Evolutionary conservation across 2,797 vertebrate genomes (phyloP).

Genomic region (Ceyx erithaca): DNA sequence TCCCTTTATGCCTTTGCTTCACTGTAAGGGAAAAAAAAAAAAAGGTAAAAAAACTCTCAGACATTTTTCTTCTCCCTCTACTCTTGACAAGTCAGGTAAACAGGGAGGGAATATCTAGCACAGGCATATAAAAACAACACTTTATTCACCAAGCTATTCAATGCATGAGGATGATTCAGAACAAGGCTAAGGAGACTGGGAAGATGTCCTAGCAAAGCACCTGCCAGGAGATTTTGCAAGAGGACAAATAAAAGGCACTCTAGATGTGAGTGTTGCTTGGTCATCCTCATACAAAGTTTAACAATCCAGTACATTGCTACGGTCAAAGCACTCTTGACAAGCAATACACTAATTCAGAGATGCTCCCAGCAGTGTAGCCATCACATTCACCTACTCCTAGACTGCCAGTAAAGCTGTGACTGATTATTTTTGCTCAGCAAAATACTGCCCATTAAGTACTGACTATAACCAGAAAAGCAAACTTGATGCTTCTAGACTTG

Average conservation of each 20-base stretch:
- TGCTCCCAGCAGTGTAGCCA: neutral
- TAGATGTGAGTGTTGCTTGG: neutral
- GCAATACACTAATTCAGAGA: neutral
- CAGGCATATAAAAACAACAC: neutral
- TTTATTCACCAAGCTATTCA: neutral
- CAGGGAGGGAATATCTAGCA: neutral
- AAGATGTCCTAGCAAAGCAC: neutral
- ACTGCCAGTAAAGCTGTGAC: neutral
- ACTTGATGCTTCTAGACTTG: neutral
- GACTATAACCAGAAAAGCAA: neutral
- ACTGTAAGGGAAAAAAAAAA: neutral
- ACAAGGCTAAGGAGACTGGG: neutral
- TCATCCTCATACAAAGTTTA: neutral
- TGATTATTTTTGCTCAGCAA: neutral
- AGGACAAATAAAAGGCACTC: slow-evolving; percentile 1
- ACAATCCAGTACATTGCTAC: neutral
- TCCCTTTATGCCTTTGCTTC: neutral
- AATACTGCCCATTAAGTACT: neutral
- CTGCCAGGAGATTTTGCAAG: neutral
- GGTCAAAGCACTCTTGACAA: neutral
- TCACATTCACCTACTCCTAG: neutral
- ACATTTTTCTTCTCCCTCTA: slow-evolving; percentile 29
- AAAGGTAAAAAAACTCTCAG: neutral
- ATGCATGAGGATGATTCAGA: neutral
- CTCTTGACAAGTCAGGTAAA: slow-evolving; percentile 51